Evolutionary conservation across 2,888 invertebrate species (phyloP), one percentile per base, ranked within the genome.

Genomic region (Leptopilina myrica): DNA sequence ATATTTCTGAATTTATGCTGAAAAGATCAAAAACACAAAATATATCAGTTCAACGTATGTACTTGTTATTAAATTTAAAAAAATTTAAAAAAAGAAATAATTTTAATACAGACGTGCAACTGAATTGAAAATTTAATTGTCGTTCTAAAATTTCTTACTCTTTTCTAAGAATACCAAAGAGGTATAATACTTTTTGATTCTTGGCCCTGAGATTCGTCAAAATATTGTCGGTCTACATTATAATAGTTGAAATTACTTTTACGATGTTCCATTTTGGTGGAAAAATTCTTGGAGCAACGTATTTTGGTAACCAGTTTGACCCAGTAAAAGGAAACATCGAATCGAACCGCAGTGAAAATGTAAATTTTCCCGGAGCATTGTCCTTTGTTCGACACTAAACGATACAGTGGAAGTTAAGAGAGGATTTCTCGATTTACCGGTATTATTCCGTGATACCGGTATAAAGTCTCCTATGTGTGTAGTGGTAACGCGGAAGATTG

Each of bases 361-460:
- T 66, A 80, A 77, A 80, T 80, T 80, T 79, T 78, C 73, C 59
- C 79, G 76, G 75, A 80, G 77, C 73, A 67, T 69, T 79, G 76
- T 76, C 76, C 76, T 67, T 46, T 78, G 73, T 78, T 65, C 76
- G 65, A 33, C 64, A n/a, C 49, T 33, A 76, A 81, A 81, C 76
- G 76, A 77, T 81, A 80, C 82, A 80, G 84, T 81, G 81, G 83
- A 82, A 83, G 84, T 84, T 84, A 85, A 86, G 80, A 83, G 85
- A 79, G 84, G 84, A 86, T 86, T 85, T 85, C 85, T 83, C 86
- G 86, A 87, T 89, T 88, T 87, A 86, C 85, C 85, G 86, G 87
- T 85, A 88, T 88, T 88, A 88, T 89, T 88, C 83, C 78, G 83
- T 81, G 85, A 89, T 89, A 87, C 83, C 85, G 56, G 40, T n/a